Evolutionary conservation across 2,113 vertebrate species (phyloP).

Genomic region (Pyxicephalus adspersus): DNA sequence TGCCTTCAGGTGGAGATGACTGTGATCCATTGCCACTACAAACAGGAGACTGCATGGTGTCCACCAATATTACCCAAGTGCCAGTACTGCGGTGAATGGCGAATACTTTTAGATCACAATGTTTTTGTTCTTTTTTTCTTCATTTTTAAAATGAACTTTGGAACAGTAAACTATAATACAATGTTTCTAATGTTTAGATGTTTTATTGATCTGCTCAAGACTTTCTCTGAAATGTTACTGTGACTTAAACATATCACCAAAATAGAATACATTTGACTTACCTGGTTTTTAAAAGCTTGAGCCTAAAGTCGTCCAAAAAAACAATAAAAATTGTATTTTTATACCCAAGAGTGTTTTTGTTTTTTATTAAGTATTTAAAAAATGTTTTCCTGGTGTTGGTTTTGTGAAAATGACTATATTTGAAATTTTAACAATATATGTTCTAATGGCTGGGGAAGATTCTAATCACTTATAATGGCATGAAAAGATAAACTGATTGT

Average conservation of each 20-base stretch:
- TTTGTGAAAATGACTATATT: too few relatives aligned
- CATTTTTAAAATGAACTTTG: constrained; percentile 66
- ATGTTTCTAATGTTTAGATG: constrained; percentile 89
- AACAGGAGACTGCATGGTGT: constrained; percentile 91
- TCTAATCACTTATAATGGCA: too few relatives aligned
- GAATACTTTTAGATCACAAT: constrained; percentile 50
- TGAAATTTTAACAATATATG: too few relatives aligned
- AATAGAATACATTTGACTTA: constrained; percentile 25
- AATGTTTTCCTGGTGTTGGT: too few relatives aligned
- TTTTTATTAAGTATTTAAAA: background rate
- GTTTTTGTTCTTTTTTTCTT: constrained; percentile 56
- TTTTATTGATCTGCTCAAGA: constrained; percentile 77
- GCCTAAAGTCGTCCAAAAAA: constrained; percentile 80
- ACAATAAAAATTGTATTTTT: constrained; percentile 86
- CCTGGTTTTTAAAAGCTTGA: constrained; percentile 78
- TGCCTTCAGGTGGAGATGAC: constrained; percentile 92
- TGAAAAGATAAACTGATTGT: too few relatives aligned
- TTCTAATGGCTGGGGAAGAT: too few relatives aligned
- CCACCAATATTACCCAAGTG: constrained; percentile 94
- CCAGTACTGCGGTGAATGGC: constrained; percentile 90
- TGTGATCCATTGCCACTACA: constrained; percentile 88
- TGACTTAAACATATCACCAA: constrained; percentile 81
- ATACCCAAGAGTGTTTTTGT: constrained; percentile 65
- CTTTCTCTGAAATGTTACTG: constrained; percentile 77
- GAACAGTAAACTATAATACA: constrained; percentile 66